Conservation (phyloP, 2,113 vertebrate species). For the Erinaceus europaeus region DNA sequence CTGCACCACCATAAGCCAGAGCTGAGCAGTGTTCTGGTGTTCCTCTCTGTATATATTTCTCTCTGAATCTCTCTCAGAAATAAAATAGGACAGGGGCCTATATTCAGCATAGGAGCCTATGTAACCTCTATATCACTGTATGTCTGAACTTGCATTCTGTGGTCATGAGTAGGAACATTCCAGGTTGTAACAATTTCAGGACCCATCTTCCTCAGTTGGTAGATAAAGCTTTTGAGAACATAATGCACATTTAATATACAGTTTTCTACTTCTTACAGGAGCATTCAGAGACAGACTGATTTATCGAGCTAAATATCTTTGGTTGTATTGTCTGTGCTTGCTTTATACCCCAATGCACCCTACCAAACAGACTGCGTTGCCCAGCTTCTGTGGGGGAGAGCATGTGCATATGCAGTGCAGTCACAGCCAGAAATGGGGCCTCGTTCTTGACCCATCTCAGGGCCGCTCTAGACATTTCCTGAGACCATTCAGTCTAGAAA, state of each 20-base stretch:
- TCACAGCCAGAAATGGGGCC: constrained; percentile 64
- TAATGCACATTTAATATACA: constrained; percentile 42
- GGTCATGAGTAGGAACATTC: too few species aligned
- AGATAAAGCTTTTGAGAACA: constrained; percentile 34
- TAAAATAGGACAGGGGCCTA: too few species aligned
- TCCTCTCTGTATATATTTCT: too few species aligned
- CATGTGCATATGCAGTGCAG: constrained; percentile 48
- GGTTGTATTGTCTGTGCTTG: constrained; percentile 42
- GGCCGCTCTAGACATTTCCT: constrained; percentile 57
- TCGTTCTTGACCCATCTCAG: constrained; percentile 60
- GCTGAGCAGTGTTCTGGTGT: too few species aligned
- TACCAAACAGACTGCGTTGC: constrained; percentile 55
- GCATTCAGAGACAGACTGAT: constrained; percentile 38
- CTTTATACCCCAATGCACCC: constrained; percentile 50
- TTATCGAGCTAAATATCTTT: constrained; percentile 55
- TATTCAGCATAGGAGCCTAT: too few species aligned
- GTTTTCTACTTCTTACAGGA: constrained; percentile 46
- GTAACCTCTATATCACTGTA: too few species aligned
- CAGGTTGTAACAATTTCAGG: too few species aligned
- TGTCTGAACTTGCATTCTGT: too few species aligned
- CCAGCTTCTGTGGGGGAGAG: constrained; percentile 32
- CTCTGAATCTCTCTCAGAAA: too few species aligned
- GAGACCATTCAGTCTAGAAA: constrained; percentile 57
- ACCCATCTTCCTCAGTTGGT: too few species aligned
- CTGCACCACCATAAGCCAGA: too few species aligned